Base-by-base conservation (phyloP, 2,797 vertebrate genomes). In the Danio aesculapii region DNA sequence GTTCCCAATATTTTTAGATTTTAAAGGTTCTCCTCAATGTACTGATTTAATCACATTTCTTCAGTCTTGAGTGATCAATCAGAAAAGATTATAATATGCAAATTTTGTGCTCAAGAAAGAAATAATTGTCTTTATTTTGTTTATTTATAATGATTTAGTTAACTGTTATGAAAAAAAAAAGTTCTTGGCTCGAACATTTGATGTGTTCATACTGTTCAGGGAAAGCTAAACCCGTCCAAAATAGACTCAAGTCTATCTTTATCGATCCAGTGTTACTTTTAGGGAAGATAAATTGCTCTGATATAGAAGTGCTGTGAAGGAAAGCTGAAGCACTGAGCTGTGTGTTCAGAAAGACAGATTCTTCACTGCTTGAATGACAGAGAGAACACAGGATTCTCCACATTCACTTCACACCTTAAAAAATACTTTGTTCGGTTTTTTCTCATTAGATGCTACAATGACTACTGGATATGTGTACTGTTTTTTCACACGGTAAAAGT, bases 251-350 rank as follows among this genome's bases (percentile, higher is more conserved):
- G 11, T 59, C 4, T 46, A 19, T 72, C 16, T 72, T 57, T 44
- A 30, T 58, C 8, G 13, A 73, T 47, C 43, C 43, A 47, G 8
- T 21, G 13, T 6, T 59, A 16, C 43, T 59, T 73, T 73, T 59
- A 59, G 13, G 71, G 71, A 14, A 72, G 53, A 72, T 72, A 17
- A 58, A 72, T 72, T 43, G 57, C 41, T 44, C 16, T 5, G 4
- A 71, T 43, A 11, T 19, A 58, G n/a, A 72, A 72, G 53, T 39
- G 57, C n/a, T 8, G 13, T 57, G 52, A 52, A 57, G 39, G 3
- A 53, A 55, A 44, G 52, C 53, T 72, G 17, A 72, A 72, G 69
- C 53, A 58, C n/a, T 13, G 6, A 7, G 5, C 12, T 72, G 53
- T 43, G 41, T 46, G 39, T 9, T 41, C 53, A 59, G 17, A 16